Percentiles rank a stretch among this genome's conserved stretches.
Conservation (phyloP, 2,113 vertebrate genomes). For the Brachyistius frenatus region DNA sequence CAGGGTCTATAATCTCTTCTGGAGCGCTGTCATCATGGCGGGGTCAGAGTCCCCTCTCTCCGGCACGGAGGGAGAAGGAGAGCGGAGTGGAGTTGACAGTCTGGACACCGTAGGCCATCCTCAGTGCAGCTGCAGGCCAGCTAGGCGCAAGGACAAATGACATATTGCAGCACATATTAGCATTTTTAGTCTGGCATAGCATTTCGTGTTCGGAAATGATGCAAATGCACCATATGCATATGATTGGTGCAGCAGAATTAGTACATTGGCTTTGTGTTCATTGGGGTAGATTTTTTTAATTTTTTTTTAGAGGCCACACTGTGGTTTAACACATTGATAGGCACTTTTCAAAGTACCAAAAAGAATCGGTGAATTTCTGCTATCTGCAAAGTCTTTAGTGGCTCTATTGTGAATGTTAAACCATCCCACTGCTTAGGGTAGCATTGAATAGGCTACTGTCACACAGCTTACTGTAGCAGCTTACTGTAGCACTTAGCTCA, state of each 20-base stretch:
- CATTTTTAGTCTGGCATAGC: conserved; percentile 54
- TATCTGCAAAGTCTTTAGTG: conserved; percentile 28
- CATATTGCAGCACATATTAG: conserved; percentile 70
- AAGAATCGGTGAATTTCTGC: conserved; percentile 27
- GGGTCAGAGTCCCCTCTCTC: conserved; percentile 69
- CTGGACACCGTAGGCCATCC: conserved; percentile 56
- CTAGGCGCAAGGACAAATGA: conserved; percentile 70
- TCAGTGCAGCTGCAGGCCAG: conserved; percentile 56
- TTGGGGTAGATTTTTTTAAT: background rate
- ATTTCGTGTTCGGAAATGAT: conserved; percentile 36
- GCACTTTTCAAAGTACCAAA: conserved; percentile 31
- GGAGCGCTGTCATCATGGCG: conserved; percentile 74
- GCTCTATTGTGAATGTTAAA: conserved; percentile 56
- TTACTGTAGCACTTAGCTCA: conserved; percentile 69
- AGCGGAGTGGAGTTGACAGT: conserved; percentile 71
- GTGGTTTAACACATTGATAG: background rate
- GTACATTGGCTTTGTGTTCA: conserved; percentile 28
- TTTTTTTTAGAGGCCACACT: background rate
- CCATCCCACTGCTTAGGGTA: conserved; percentile 24
- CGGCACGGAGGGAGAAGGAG: conserved; percentile 50
- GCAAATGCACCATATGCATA: conserved; percentile 28
- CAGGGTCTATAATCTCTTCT: conserved; percentile 79
- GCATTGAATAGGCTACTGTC: conserved; percentile 44
- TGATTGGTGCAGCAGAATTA: conserved; percentile 23
- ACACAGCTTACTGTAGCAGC: conserved; percentile 56